Base-by-base conservation (phyloP, 2,113 vertebrate species). In the Labrus mixtus region DNA sequence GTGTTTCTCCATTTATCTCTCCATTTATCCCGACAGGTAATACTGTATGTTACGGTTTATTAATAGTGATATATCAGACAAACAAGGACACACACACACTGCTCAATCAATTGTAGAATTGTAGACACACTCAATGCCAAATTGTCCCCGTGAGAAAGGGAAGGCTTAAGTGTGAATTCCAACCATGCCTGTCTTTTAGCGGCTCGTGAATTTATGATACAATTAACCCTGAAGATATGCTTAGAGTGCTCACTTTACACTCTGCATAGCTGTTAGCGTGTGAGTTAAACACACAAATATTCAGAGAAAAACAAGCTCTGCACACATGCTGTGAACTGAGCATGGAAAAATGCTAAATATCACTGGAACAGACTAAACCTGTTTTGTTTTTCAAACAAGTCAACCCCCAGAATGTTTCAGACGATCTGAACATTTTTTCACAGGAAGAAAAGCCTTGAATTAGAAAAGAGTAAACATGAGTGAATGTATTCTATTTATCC, bases 171-270 rank as follows among this genome's bases (percentile, higher is more conserved):
- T 94, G 91, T 93, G 88, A 94, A 95, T 94, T 90, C 90, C 93
- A 88, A 75, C 81, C 93, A 77, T 93, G 86, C 90, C 76, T 90
- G 84, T 85, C 87, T 87, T 89, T 89, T 88, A 83, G 84, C 86
- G 86, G 93, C 84, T 87, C 59, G 73, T 87, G 85, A 89, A 92
- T 94, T 93, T 93, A 92, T 90, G 90, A 92, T 83, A 92, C 89
- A 91, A 89, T 92, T 90, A 92, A 92, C 89, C 86, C 85, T 76
- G 56, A 62, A 90, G 86, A 87, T 68, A 86, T 48, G 77, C 71
- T 7, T 71, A 61, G 79, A 61, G 37, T 72, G 83, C 82, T 90
- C 79, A 82, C 78, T 92, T 91, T 83, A 79, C 87, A 87, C 87
- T 76, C 73, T 77, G 73, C 20, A 33, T 51, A 57, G 45, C 74